Evolutionary conservation across 2,888 invertebrate species (phyloP), one percentile per base, ranked within the genome.

Genomic region (Tachina fera): DNA sequence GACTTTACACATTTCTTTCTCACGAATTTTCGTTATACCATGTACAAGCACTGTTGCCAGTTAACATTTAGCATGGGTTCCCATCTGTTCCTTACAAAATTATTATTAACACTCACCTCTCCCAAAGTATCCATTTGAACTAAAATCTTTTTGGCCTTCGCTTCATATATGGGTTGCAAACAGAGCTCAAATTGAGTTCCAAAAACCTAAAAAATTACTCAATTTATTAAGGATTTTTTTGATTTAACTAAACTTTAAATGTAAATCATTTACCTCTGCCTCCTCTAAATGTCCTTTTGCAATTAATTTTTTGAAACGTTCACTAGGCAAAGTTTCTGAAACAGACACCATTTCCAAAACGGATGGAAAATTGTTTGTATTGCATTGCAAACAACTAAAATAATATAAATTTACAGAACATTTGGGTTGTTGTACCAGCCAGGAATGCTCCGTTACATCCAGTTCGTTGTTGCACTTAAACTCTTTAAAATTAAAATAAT

Each of bases 401-500:
- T 92, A 93, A 77, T 93, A 93, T 14, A 93, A 88, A 88, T 93
- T 93, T 10, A 92, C 90, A 0, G 92, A 90, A 78, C 90, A 89
- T 79, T 92, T 92, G 2, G 92, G 90, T 86, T 93, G 93, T 6
- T 89, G 88, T 1, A 93, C 91, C 0, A 93, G 88, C 93, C 93
- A 93, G 0, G 91, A 87, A 41, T 91, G 88, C 9, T 89, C 87
- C 0, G 89, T 86, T 11, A 93, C 89, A 63, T 90, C 89, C 16
- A 93, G 83, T 71, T 93, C 92, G 56, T 90, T 90, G 63, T 89
- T 90, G 61, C 91, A 90, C 71, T 90, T 90, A 3, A 93, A 87
- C n/a, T 89, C 93, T 93, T 10, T 41, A 68, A 51, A 53, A 39
- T 22, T 43, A 16, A 13, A 14, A 49, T 49, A 56, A 72, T n/a